Conservation (phyloP, 1,140 invertebrate genomes). For the Lysiphlebus fabarum region DNA sequence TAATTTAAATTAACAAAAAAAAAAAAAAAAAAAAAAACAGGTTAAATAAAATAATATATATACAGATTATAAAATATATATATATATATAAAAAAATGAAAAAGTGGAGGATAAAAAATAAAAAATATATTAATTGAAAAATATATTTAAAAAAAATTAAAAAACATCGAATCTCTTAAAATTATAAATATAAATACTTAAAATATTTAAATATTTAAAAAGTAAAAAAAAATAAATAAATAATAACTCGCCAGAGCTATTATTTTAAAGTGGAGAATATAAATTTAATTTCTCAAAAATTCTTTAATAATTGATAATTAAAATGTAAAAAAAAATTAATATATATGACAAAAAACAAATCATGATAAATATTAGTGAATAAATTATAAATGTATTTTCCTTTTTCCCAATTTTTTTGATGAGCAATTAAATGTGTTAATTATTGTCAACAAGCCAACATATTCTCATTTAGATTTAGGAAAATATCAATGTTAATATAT, state of each 20-base stretch:
- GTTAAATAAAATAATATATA: too few relatives aligned
- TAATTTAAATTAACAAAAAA: constrained; percentile 19
- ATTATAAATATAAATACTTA: background rate
- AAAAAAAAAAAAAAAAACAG: constrained; percentile 3
- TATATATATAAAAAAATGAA: too few relatives aligned
- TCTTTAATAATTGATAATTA: too few relatives aligned
- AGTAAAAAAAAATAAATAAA: constrained; percentile 2
- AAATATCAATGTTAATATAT: too few relatives aligned
- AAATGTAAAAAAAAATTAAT: constrained; percentile 7
- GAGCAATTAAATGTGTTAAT: too few relatives aligned
- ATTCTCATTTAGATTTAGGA: too few relatives aligned
- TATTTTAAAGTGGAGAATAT: constrained; percentile 1
- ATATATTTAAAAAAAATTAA: background rate
- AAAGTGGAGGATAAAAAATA: background rate
- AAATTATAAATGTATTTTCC: too few relatives aligned
- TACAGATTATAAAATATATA: too few relatives aligned
- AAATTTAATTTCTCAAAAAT: background rate
- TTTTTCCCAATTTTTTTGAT: too few relatives aligned
- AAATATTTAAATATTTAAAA: background rate
- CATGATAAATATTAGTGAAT: too few relatives aligned
- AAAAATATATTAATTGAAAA: background rate
- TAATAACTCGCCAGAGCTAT: background rate
- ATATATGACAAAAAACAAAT: too few relatives aligned
- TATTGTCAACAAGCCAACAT: too few relatives aligned
- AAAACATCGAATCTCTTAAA: constrained; percentile 21